A percentile compares a stretch with the other conserved stretches of the same genome.
phyloP scores from a whole-genome alignment of 1,140 invertebrate genomes.

The Cydia fagiglandana region DNA sequence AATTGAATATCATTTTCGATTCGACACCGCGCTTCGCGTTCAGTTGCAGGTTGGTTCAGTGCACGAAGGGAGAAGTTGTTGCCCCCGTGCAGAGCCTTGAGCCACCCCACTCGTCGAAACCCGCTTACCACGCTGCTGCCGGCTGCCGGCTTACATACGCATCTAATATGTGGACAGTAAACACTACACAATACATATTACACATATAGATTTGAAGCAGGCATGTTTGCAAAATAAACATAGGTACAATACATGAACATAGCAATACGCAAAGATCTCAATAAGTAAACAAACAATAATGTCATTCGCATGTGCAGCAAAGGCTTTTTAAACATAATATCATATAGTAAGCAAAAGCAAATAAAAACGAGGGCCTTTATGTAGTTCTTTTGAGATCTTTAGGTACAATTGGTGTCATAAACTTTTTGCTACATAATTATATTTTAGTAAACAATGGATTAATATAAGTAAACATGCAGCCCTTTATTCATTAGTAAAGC shows the following conservation, averaged over 20 bases:
- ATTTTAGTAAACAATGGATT: conserved; percentile 6
- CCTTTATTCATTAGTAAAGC: conserved; percentile 32
- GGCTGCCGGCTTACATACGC: conserved; percentile 24
- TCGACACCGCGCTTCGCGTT: conserved; percentile 21
- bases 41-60: conserved; percentile 46
- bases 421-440: conserved; percentile 15
- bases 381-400: conserved; percentile 2
- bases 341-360: background rate
- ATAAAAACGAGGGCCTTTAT: conserved; percentile 5
- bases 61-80: conserved; percentile 55
- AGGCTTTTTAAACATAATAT: background rate
- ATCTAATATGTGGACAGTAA: conserved; percentile 17
- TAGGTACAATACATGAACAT: conserved; percentile 16
- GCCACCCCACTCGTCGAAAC: conserved; percentile 36
- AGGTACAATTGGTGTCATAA: conserved; percentile 2
- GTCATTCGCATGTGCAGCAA: conserved; percentile 14
- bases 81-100: conserved; percentile 51
- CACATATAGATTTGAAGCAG: background rate
- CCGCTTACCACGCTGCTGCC: conserved; percentile 19
- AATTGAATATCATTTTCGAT: conserved; percentile 3
- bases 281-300: conserved; percentile 11
- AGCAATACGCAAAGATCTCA: conserved; percentile 10
- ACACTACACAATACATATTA: conserved; percentile 17
- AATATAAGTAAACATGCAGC: conserved; percentile 11
- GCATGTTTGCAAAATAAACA: conserved; percentile 24